Evolutionary conservation across 2,113 vertebrate species (phyloP).

Genomic region (Aptenodytes forsteri): DNA sequence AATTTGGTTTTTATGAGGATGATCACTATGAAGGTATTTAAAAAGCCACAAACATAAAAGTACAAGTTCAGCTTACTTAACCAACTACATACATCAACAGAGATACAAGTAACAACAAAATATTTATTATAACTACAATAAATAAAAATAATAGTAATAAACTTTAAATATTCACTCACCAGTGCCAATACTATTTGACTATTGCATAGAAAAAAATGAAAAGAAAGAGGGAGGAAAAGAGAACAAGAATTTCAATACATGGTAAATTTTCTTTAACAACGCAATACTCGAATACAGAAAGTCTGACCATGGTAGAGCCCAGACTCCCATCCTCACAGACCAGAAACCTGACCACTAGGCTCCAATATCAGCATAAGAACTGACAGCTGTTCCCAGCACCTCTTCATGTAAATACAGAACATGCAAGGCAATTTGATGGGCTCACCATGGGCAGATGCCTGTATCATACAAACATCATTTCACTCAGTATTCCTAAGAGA

Average conservation of each 20-base stretch:
- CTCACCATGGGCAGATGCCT: not conserved
- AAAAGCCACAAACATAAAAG: not conserved
- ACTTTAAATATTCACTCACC: constrained; percentile 48
- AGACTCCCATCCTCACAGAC: not conserved
- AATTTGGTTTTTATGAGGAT: not conserved
- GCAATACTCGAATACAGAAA: not conserved
- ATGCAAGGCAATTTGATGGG: not conserved
- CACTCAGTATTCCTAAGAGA: not conserved
- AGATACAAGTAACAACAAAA: not conserved
- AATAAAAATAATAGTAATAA: not conserved
- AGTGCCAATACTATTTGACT: not conserved
- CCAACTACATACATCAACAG: not conserved
- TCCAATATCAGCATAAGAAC: not conserved
- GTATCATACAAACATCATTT: not conserved
- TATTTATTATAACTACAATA: not conserved
- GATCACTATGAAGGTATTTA: not conserved
- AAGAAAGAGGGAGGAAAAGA: constrained; percentile 18
- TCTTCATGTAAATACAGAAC: not conserved
- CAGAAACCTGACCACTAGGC: not conserved
- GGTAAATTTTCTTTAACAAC: not conserved
- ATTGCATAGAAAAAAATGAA: not conserved
- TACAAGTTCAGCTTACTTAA: not conserved
- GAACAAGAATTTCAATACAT: not conserved
- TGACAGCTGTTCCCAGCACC: not conserved
- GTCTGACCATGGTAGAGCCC: not conserved